Percentiles rank a stretch among this genome's conserved stretches.
Evolutionary conservation across 2,888 invertebrate species (phyloP).

Genomic region (Hydropsyche betteni): DNA sequence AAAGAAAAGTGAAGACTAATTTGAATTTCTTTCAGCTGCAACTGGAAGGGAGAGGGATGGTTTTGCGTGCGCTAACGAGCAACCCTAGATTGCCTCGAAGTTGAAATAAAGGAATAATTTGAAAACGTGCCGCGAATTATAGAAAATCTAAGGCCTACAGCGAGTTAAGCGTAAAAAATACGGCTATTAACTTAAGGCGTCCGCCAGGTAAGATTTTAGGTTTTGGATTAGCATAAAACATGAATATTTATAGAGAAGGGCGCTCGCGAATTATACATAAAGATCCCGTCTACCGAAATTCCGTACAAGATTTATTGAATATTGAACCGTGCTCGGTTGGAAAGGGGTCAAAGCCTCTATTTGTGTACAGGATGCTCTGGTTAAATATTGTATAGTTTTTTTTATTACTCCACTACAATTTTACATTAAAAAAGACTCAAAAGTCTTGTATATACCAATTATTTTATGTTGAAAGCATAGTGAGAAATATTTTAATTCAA

Average conservation of each 20-base stretch:
- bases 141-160: not conserved
- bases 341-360: too few species aligned
- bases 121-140: conserved; percentile 22
- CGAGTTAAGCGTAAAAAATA: not conserved
- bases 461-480: too few species aligned
- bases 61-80: conserved; percentile 12
- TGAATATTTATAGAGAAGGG: conserved; percentile 16
- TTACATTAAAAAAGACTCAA: too few species aligned
- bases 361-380: too few species aligned
- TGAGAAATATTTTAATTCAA: too few species aligned
- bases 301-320: too few species aligned
- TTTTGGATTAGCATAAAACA: conserved; percentile 9
- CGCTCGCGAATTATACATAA: not conserved
- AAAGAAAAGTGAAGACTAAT: not conserved
- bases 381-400: too few species aligned
- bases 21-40: conserved; percentile 9
- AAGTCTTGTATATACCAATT: too few species aligned
- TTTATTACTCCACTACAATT: too few species aligned
- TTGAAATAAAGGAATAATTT: conserved; percentile 28
- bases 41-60: too few species aligned
- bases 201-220: conserved; percentile 14
- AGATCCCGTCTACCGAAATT: not conserved
- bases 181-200: not conserved
- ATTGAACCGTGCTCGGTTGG: too few species aligned
- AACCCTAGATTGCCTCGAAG: conserved; percentile 12